phyloP scores from a whole-genome alignment of 2,113 vertebrate genomes.

The Hydrolagus affinis region DNA sequence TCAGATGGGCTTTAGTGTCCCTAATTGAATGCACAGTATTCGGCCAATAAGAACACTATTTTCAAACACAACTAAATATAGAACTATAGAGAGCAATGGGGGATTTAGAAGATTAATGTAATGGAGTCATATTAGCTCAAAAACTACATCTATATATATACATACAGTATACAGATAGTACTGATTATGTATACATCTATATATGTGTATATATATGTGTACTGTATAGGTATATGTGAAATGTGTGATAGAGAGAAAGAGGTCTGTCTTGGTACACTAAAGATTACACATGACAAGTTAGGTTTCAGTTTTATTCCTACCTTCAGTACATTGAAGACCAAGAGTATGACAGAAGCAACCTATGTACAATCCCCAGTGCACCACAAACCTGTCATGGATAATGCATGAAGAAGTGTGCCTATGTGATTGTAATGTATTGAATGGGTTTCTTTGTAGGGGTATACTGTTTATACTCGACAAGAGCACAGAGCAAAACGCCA shows the following conservation, averaged over 20 bases:
- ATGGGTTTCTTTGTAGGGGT: not conserved
- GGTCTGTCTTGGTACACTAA: not conserved
- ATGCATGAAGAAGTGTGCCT: constrained; percentile 11
- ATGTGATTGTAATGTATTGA: constrained; percentile 16
- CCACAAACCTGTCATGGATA: not conserved
- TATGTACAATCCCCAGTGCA: not conserved
- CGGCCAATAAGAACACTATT: not conserved
- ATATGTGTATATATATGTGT: no score
- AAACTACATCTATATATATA: not conserved
- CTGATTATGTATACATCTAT: no score
- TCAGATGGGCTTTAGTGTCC: not conserved
- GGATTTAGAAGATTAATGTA: not conserved
- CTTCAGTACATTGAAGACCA: not conserved
- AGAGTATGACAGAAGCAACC: not conserved
- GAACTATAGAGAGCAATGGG: not conserved
- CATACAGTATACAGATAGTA: not conserved
- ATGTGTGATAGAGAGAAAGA: not conserved
- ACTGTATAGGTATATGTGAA: no score
- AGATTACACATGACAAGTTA: not conserved
- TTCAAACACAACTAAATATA: not conserved
- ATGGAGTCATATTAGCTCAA: not conserved
- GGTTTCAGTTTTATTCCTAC: not conserved
- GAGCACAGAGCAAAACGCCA: not conserved
- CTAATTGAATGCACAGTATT: not conserved
- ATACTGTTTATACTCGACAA: not conserved